Evolutionary conservation across 2,113 vertebrate species (phyloP), one percentile per base, ranked within the genome.

Genomic region (Eolophus roseicapilla): DNA sequence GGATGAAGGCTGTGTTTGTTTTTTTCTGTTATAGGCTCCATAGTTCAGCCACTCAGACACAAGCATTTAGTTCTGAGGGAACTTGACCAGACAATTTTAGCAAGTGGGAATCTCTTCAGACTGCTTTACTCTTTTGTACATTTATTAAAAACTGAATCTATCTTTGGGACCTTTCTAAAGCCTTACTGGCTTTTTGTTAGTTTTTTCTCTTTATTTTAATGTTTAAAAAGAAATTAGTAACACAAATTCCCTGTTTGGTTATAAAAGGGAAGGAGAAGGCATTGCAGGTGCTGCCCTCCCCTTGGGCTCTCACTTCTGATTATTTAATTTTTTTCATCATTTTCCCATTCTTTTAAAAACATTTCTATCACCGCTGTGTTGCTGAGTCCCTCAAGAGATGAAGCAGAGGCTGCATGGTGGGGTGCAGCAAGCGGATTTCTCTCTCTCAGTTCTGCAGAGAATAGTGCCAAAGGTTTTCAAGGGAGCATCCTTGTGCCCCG

Each of bases 301-400:
- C 7, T 59, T 59, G n/a, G 52, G 10, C 29, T 59, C 13, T 82
- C 17, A 12, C 29, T 68, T 73, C 43, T 29, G 25, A 63, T 68
- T 31, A 10, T 63, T 46, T 78, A 0, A 3, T 62, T 47, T 74
- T 77, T 52, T 41, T 52, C 28, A n/a, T 28, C 1, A 7, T 90
- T 94, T 82, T 69, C 35, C 5, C 3, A 7, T 64, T 63, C 25
- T 70, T 71, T 39, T 63, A 43, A 35, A 82, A 82, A 47, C 2
- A 1, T 79, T 70, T 7, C 31, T 37, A 0, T 68, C 9, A 7
- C 50, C 0, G 0, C 15, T 29, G 13, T 46, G 19, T 47, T 68
- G 53, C 43, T 39, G 28, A 37, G 60, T 69, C 35, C 50, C 68
- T 63, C 71, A 73, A 50, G 35, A 68, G 37, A 15, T 28, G 53